Evolutionary conservation across 2,113 vertebrate genomes (phyloP), one percentile per base, ranked within the genome.

Genomic region (Donacobius atricapilla): DNA sequence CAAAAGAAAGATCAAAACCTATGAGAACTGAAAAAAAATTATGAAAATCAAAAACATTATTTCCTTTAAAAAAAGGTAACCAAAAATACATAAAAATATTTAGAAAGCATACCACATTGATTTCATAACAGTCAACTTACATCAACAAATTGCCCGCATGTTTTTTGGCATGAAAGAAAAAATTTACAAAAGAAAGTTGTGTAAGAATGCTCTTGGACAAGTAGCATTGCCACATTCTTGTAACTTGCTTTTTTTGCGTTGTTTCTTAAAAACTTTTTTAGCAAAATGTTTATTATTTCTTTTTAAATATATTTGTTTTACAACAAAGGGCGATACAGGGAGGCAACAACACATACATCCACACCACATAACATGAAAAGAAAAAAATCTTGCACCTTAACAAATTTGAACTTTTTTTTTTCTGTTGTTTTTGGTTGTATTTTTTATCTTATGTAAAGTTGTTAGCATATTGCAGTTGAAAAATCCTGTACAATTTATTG

Each of bases 91-190:
- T 95, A 97, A 96, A 97, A 98, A 96, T 97, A 98, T 90, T 97
- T 97, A 98, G 96, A 98, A 99, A 99, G 98, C 98, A 99, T 99
- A 99, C 97, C 98, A 87, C 97, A 99, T 98, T 96, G 95, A 98
- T 98, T 98, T 98, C 70, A 19, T 98, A 98, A 97, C 97, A 97
- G 98, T 99, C 98, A 98, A 99, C 99, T 99, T 99, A 99, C 99
- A 99, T 99, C 99, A 99, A 99, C 99, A 99, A 99, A 99, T 99
- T 99, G 99, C 99, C 99, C 99, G 99, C 99, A 99, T 99, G 99
- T 99, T 99, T 99, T 98, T 99, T 99, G 99, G 99, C 99, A 99
- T 99, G 99, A 99, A 99, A 99, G 99, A 90, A 99, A 99, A 99
- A 99, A 98, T 99, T 98, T 99, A 99, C 98, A 99, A 99, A 99